Percentiles rank a stretch among this genome's conserved stretches.
phyloP scores from a whole-genome alignment of 2,888 invertebrate genomes.

The Dolichopus griseipennis region DNA sequence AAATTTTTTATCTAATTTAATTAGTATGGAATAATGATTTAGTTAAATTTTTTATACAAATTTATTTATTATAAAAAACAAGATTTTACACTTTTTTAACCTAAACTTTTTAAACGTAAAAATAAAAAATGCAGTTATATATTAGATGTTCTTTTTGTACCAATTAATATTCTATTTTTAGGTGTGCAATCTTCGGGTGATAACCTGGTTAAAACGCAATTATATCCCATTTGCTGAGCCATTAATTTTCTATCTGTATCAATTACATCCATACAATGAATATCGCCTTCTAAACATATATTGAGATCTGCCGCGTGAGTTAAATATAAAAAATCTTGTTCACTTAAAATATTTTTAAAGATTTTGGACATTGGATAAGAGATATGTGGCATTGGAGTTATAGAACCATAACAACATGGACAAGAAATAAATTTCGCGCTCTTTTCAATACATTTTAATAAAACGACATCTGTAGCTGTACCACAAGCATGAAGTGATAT shows the following conservation, averaged over 20 bases:
- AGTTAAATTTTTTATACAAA: too few relatives aligned
- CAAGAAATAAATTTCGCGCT: slow-evolving; percentile 79
- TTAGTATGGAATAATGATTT: too few relatives aligned
- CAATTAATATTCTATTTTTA: slow-evolving; percentile 56
- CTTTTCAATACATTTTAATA: slow-evolving; percentile 68
- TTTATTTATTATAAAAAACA: too few relatives aligned
- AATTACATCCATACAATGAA: slow-evolving; percentile 73
- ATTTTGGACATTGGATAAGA: slow-evolving; percentile 71
- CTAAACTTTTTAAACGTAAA: too few relatives aligned
- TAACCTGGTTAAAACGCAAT: slow-evolving; percentile 64
- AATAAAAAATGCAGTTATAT: too few relatives aligned
- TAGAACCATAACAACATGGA: slow-evolving; percentile 89
- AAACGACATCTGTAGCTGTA: slow-evolving; percentile 84
- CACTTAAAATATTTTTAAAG: slow-evolving; percentile 44
- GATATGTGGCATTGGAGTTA: slow-evolving; percentile 71
- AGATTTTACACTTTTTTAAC: too few relatives aligned
- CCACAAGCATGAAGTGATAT: slow-evolving; percentile 90
- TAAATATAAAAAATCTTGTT: slow-evolving; percentile 65
- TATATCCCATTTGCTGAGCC: slow-evolving; percentile 68
- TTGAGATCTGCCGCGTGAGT: slow-evolving; percentile 75
- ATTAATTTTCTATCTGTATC: slow-evolving; percentile 75
- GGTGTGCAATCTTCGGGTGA: slow-evolving; percentile 78
- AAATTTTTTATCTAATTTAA: too few relatives aligned
- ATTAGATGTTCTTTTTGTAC: slow-evolving; percentile 16
- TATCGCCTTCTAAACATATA: slow-evolving; percentile 58